Evolutionary conservation across 2,888 invertebrate species (phyloP), one percentile per base, ranked within the genome.

Genomic region (Ophraella communa): DNA sequence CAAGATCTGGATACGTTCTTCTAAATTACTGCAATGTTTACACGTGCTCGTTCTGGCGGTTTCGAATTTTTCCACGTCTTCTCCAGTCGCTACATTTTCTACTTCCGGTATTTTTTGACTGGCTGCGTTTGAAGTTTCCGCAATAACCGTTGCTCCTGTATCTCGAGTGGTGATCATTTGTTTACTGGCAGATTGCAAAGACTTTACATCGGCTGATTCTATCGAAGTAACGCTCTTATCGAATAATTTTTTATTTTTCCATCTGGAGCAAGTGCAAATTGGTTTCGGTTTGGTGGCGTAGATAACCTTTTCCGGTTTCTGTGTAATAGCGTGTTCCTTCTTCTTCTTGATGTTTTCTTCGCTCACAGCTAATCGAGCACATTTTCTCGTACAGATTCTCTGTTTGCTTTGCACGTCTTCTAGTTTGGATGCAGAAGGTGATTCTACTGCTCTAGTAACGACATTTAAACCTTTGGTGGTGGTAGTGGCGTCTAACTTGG

Each of bases 1-100:
- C 14, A 74, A 51, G 4, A 59, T 30, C 18, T 51, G 57, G 21
- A 69, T 59, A 7, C 47, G 56, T 8, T 66, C 64, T 35, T 62
- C 60, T 4, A 67, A 10, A 17, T 42, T 54, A 33, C 56, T 63
- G 27, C 49, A 52, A 20, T 18, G 57, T 11, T 17, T 39, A 27
- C 47, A 53, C 3, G 52, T 18, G 3, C 5, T 8, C 4, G 57
- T 47, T 20, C 57, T 17, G 23, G 57, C 57, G 1, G 57, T 27
- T 53, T 57, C 51, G 17, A 52, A 52, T 2, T 20, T 42, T 39
- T 60, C 60, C 4, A 14, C 27, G 11, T 54, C 54, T 30, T 49
- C 27, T 4, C 23, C 39, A 14, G 4, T 51, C 20, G 45, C 8
- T 10, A 14, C n/a, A n/a, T n/a, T n/a, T n/a, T n/a, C n/a, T 23